Evolutionary conservation across 2,113 vertebrate species (phyloP), one percentile per base, ranked within the genome.

Genomic region (Siniperca chuatsi): DNA sequence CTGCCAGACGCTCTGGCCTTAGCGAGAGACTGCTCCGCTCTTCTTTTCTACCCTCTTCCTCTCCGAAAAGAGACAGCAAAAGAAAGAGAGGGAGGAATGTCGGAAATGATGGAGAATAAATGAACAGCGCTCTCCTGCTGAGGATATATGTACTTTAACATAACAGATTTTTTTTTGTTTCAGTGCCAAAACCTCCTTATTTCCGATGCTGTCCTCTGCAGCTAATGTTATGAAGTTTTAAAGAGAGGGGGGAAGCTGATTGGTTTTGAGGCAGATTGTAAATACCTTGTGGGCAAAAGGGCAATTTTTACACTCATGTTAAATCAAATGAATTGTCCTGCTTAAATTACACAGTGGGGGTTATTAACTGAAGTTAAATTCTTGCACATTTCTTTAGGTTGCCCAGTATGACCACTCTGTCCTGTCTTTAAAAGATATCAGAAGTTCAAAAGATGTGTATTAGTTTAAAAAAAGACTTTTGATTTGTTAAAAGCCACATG

Each of bases 1-100:
- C 91, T 93, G 92, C 92, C 92, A 93, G 91, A 88, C 93, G 86
- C 92, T 89, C 88, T 90, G 93, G 92, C 93, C 92, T 82, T 77
- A 88, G 89, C 73, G 81, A 89, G 85, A 88, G 88, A 89, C 91
- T 82, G 82, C 83, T 82, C 84, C 25, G 21, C 86, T 89, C 88
- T 86, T 74, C 81, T 85, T 73, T 66, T 72, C 87, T n/a, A 23
- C 75, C 77, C 78, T 75, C 72, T 60, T 70, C 73, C 67, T 78
- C 82, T 65, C 76, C 57, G 12, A 75, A 79, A 74, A 85, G 55
- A 71, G 54, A 80, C n/a, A 11, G 66, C 20, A 21, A 71, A 67
- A 61, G 33, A 81, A 83, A 64, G 75, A 82, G 46, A 79, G n/a
- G 70, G 67, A 91, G 68, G 72, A 68, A 82, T 52, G 65, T 68